A percentile compares a stretch with the other conserved stretches of the same genome.
phyloP scores from a whole-genome alignment of 2,797 vertebrate species.

The Gadopsis marmoratus region DNA sequence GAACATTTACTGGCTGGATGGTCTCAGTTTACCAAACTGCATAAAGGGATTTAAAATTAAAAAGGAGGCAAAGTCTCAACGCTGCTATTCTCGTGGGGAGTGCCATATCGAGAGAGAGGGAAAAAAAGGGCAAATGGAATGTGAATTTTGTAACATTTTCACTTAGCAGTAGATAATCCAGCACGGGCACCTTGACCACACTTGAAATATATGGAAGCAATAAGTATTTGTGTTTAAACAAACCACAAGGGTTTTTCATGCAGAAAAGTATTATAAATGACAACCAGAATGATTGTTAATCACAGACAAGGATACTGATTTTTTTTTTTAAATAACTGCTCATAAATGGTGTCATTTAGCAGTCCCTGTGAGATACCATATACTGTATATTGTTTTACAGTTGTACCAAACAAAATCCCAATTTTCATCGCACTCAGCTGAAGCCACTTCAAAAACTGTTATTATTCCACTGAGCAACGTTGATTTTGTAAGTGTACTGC shows the following conservation, averaged over 20 bases:
- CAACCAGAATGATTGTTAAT: neutral
- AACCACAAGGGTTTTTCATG: neutral
- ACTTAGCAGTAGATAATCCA: slow-evolving; percentile 58
- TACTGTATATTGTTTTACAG: slow-evolving; percentile 1
- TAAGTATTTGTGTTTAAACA: neutral
- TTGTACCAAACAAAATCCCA: slow-evolving; percentile 6
- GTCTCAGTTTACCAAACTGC: slow-evolving; percentile 76
- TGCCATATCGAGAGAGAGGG: neutral
- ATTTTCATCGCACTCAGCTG: slow-evolving; percentile 23
- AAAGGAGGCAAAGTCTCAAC: slow-evolving; percentile 63
- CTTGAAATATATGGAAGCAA: slow-evolving; percentile 6
- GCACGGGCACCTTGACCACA: slow-evolving; percentile 15
- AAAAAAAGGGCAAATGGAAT: slow-evolving; percentile 46
- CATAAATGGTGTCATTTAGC: neutral
- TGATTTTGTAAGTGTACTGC: slow-evolving; percentile 73
- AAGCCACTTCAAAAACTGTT: slow-evolving; percentile 54
- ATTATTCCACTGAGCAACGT: slow-evolving; percentile 68
- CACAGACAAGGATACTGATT: neutral
- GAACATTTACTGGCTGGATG: slow-evolving; percentile 80
- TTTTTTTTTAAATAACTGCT: neutral
- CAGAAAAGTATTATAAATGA: neutral
- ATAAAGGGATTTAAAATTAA: slow-evolving; percentile 78
- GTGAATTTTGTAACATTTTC: slow-evolving; percentile 53
- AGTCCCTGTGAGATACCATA: neutral
- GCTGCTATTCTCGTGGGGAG: slow-evolving; percentile 55